Conservation (phyloP, 2,797 vertebrate species). For the Crocidura indochinensis region DNA sequence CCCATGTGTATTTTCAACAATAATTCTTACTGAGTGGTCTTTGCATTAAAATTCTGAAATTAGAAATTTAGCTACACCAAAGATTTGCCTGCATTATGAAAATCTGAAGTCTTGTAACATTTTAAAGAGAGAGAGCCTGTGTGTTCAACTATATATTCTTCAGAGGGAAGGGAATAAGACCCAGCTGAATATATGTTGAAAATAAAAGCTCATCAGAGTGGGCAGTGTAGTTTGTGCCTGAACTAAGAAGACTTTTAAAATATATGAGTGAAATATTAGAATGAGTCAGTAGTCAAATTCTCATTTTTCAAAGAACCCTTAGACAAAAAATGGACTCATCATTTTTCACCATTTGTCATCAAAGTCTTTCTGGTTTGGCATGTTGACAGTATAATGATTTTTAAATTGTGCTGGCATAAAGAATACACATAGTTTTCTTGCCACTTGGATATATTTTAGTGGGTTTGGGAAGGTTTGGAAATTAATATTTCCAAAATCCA, state of each 20-base stretch:
- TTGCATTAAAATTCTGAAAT: conserved; percentile 69
- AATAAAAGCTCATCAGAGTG: neutral
- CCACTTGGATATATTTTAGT: conserved; percentile 44
- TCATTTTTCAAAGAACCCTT: conserved; percentile 19
- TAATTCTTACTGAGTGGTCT: conserved; percentile 41
- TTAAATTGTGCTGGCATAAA: conserved; percentile 56
- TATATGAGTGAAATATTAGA: neutral
- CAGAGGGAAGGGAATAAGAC: neutral
- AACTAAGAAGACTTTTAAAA: conserved; percentile 11
- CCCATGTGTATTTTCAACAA: neutral
- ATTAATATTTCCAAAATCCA: conserved; percentile 1
- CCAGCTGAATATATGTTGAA: neutral
- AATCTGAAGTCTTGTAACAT: neutral
- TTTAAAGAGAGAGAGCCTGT: neutral
- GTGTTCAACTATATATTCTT: neutral
- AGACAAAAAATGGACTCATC: conserved; percentile 10
- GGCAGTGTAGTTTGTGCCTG: conserved; percentile 21
- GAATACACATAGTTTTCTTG: conserved; percentile 57
- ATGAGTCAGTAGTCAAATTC: conserved; percentile 33
- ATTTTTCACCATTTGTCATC: conserved; percentile 58
- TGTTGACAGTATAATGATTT: conserved; percentile 32
- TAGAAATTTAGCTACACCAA: conserved; percentile 62
- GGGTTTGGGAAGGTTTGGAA: conserved; percentile 1
- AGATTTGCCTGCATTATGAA: conserved; percentile 26
- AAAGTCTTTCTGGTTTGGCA: conserved; percentile 56